A percentile compares a stretch with the other conserved stretches of the same genome.
Evolutionary conservation across 2,888 invertebrate species (phyloP).

Genomic region (Dermolepida albohirtum): DNA sequence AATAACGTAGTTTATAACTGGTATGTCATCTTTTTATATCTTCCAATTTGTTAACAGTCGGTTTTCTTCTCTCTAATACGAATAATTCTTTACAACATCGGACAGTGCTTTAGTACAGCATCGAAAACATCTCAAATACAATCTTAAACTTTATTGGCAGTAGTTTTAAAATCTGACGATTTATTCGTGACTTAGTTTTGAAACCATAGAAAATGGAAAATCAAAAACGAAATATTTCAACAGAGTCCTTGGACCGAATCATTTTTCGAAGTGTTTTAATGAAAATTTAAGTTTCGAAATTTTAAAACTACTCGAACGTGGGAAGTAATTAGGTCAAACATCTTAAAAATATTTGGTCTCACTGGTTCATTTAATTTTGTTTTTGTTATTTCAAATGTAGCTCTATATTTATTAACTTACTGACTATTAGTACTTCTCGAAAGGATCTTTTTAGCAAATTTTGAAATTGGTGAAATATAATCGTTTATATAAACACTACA

Average conservation of each 20-base stretch:
- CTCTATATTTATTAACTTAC: constrained; percentile 31
- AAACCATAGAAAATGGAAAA: constrained; percentile 10
- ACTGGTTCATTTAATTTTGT: constrained; percentile 51
- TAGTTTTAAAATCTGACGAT: constrained; percentile 44
- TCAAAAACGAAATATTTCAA: constrained; percentile 1
- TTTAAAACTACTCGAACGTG: constrained; percentile 43
- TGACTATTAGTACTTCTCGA: constrained; percentile 29
- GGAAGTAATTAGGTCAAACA: constrained; percentile 53
- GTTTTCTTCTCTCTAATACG: background rate
- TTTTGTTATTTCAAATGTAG: constrained; percentile 26
- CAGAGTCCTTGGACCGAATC: constrained; percentile 20
- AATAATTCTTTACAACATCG: constrained; percentile 1
- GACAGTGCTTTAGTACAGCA: constrained; percentile 7
- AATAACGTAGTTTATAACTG: constrained; percentile 27
- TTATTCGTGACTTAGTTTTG: constrained; percentile 23
- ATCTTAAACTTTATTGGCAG: constrained; percentile 44
- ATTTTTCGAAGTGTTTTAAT: constrained; percentile 1
- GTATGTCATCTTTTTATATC: constrained; percentile 9
- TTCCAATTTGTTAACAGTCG: background rate
- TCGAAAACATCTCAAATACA: constrained; percentile 34
- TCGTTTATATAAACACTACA: constrained; percentile 48
- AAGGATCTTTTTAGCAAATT: constrained; percentile 31
- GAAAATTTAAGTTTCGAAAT: constrained; percentile 38
- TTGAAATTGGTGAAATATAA: constrained; percentile 36
- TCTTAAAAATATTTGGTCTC: constrained; percentile 64